phyloP scores from a whole-genome alignment of 2,113 vertebrate species.

The Vulpes vulpes region DNA sequence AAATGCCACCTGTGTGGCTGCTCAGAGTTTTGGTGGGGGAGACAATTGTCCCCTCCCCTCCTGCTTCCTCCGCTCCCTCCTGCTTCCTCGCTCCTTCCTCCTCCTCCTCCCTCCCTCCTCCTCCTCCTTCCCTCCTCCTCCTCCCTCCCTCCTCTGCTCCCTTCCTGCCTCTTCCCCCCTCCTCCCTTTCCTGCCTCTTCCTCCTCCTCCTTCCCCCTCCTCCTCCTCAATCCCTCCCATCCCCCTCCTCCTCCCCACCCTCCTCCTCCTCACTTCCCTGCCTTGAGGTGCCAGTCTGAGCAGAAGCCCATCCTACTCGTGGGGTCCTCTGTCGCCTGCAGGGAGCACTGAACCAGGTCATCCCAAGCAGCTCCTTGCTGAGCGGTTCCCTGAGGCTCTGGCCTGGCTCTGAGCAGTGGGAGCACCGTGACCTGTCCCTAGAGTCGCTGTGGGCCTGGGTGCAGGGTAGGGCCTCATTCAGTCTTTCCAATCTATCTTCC shows the following conservation, averaged over 20 bases:
- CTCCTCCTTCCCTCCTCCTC: background rate
- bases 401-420: background rate
- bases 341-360: background rate
- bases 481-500: conserved; percentile 40
- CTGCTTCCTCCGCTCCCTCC: background rate
- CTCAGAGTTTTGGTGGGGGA: fast-evolving
- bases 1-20: background rate
- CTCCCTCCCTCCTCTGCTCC: background rate
- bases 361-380: fast-evolving
- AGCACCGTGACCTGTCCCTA: fast-evolving
- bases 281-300: no score
- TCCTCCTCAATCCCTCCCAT: no score
- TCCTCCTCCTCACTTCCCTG: background rate
- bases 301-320: fast-evolving
- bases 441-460: background rate
- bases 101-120: background rate
- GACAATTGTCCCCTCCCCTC: background rate
- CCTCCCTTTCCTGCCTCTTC: background rate
- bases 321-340: fast-evolving
- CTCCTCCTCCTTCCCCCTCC: background rate
- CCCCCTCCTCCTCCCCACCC: no score
- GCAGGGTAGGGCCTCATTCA: background rate
- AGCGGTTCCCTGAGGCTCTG: fast-evolving
- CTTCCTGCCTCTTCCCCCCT: no score
- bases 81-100: no score